Base-by-base conservation (phyloP, 2,888 invertebrate species). In the Octodonta nipae region DNA sequence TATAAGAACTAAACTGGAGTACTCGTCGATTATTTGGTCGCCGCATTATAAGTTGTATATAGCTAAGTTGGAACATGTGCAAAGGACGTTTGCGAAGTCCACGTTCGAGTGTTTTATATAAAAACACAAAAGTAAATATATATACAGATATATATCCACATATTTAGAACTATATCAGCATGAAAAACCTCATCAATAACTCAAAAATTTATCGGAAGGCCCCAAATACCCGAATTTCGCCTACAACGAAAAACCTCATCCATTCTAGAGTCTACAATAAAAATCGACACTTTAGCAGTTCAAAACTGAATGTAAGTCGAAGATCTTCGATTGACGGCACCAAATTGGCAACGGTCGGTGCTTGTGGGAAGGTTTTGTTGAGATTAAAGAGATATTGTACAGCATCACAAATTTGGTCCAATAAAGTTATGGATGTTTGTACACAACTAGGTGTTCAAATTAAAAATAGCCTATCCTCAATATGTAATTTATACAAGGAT, bases 391-490 rank as follows among this genome's bases (percentile, higher is more conserved):
- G 41, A 31, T 50, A 46, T 29, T 48, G 52, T 14, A 41, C 39
- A 30, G 39, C 41, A 10, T 46, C 53, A 2, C 42, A 45, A 2
- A 49, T 40, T 11, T 51, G 53, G 49, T 42, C 51, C 3, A 32
- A 30, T 13, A 48, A 44, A 28, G 40, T 55, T 13, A 35, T 51
- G 14, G 47, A 53, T 11, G 31, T 51, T 5, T 54, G 52, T 32
- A 34, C 42, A 5, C 51, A 51, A 33, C 29, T 57, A 4, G 53
- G 55, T 13, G 32, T 50, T 7, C 46, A 49, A 13, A 28, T 56
- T 13, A 54, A 45, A 41, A 51, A 48, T 41, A 40, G 44, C 34
- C 35, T 49, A 28, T 31, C 42, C 11, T 38, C 41, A 6, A 27
- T 49, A 15, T 49, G 43, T 31, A 36, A 27, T 10, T 34, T 33